phyloP scores from a whole-genome alignment of 2,797 vertebrate species.

The Chaetophractus vellerosus region DNA sequence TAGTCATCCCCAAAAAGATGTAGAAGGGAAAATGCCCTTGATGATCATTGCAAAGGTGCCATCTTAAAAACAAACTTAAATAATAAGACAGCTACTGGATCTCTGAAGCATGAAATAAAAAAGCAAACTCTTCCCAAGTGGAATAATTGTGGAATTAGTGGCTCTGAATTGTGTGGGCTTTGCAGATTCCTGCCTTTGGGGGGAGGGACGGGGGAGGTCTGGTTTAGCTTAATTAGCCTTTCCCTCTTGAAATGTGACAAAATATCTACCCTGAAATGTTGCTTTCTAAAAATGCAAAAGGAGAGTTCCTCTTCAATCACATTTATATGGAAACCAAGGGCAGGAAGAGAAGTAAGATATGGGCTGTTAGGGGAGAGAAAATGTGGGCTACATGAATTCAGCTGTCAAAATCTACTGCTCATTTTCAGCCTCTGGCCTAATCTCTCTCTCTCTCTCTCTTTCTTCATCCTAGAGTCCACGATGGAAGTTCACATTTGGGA shows the following conservation, averaged over 20 bases:
- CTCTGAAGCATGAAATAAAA: conserved; percentile 57
- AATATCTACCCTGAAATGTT: not conserved
- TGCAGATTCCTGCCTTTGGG: conserved; percentile 59
- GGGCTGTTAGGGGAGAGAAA: not conserved
- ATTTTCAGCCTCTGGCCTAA: not conserved
- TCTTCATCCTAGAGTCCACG: conserved; percentile 11
- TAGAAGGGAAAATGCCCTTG: conserved; percentile 51
- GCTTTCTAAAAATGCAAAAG: conserved; percentile 37
- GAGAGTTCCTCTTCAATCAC: conserved; percentile 44
- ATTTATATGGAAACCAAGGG: conserved; percentile 41
- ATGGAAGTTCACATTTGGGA: not conserved
- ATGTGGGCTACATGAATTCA: not conserved
- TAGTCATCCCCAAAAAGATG: not conserved
- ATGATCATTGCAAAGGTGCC: conserved; percentile 61
- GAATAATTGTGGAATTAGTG: conserved; percentile 4
- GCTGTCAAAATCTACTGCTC: not conserved
- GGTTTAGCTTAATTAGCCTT: conserved; percentile 59
- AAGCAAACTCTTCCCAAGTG: conserved; percentile 33
- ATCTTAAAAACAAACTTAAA: conserved; percentile 75
- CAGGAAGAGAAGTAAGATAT: not conserved
- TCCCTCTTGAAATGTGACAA: conserved; percentile 27
- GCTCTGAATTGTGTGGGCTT: conserved; percentile 41
- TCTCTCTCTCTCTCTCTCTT: not conserved
- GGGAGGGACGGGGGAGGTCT: not conserved
- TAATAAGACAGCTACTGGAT: conserved; percentile 12